A percentile compares a stretch with the other conserved stretches of the same genome.
Evolutionary conservation across 2,113 vertebrate species (phyloP).

Genomic region (Dipodomys merriami): DNA sequence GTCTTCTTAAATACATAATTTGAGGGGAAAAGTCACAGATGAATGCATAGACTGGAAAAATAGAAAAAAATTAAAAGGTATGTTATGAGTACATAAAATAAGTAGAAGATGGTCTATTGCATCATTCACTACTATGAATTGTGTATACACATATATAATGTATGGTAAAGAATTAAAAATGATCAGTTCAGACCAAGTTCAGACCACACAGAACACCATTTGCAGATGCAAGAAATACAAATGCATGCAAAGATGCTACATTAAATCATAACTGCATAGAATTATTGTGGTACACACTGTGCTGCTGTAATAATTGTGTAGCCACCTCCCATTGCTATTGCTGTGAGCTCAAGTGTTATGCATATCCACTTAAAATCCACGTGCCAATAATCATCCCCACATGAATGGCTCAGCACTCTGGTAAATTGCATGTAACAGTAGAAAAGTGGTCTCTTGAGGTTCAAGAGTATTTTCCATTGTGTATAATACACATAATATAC

Average conservation of each 20-base stretch:
- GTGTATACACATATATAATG: neutral
- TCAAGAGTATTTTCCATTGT: neutral
- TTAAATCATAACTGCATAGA: neutral
- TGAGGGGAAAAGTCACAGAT: neutral
- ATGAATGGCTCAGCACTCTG: neutral
- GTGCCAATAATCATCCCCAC: neutral
- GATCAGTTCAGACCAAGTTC: neutral
- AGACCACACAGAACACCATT: neutral
- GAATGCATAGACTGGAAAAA: neutral
- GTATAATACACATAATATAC: neutral
- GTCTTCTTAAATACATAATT: neutral
- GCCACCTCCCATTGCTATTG: neutral
- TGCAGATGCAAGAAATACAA: neutral
- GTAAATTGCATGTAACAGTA: neutral
- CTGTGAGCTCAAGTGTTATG: neutral
- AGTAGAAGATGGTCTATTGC: neutral
- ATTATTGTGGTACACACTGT: neutral
- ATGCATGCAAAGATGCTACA: neutral
- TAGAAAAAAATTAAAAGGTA: neutral
- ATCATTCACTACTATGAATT: neutral
- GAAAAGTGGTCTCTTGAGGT: neutral
- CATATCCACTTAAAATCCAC: neutral
- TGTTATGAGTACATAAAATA: neutral
- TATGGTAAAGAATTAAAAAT: neutral
- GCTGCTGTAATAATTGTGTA: neutral